Base-by-base conservation (phyloP, 2,113 vertebrate genomes). In the Setophaga kirtlandii region DNA sequence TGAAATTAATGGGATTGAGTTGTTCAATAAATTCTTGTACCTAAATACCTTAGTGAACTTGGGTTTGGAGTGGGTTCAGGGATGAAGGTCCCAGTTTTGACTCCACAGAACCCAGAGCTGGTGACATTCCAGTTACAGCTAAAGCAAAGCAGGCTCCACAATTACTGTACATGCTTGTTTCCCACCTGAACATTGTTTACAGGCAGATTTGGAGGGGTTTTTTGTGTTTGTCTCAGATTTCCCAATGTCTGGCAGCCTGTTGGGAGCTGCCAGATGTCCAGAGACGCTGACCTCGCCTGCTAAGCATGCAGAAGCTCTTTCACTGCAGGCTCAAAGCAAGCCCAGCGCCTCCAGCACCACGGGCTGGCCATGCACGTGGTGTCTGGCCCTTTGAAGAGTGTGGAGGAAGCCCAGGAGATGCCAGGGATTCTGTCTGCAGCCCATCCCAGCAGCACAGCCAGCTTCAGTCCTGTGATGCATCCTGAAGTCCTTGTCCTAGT, bases 231-330 rank as follows among this genome's bases (percentile, higher is more conserved):
- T 87, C 78, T 91, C 62, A 21, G 58, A 87, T 93, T 94, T 96
- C 94, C 53, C 62, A 69, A 69, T 42, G 74, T 91, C 88, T 95
- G 88, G 84, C 85, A 93, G 92, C 62, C 92, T 83, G 53, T 41
- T 37, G 82, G 85, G 90, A 93, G 96, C 70, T 91, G 84, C 87
- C 95, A 94, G 95, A 88, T 92, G 95, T 90, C 90, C 90, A 24
- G 74, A 94, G 82, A 64, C 0, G 3, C 87, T 95, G 95, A 96
- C 94, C 85, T 96, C 53, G 82, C 88, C 70, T 39, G 3, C 28
- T 59, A 79, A 91, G 42, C 85, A 76, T 82, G 87, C 87, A 73
- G 2, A 0, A 93, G 78, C 74, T 68, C 82, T 79, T 95, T 46
- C 70, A 68, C 4, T 4, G 73, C 74, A 20, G 41, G 65, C 81